Conservation (phyloP, 2,888 invertebrate species). For the Cerceris rybyensis region DNA sequence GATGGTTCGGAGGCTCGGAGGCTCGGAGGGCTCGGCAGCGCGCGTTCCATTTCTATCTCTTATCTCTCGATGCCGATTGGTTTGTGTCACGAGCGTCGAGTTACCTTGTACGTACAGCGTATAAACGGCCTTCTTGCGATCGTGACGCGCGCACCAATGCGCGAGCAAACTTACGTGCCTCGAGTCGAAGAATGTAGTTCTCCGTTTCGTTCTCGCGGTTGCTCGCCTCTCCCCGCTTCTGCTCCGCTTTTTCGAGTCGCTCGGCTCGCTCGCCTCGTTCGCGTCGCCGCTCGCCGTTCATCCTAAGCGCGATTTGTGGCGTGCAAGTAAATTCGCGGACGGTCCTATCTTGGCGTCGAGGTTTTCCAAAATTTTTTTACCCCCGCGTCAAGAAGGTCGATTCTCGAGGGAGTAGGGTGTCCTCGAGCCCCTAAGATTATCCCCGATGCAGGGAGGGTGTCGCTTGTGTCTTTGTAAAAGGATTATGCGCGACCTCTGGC, state of each 20-base stretch:
- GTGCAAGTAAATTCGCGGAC: not conserved
- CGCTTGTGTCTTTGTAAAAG: slow-evolving; percentile 45
- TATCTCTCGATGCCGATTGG: slow-evolving; percentile 46
- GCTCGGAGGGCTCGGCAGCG: too few species aligned
- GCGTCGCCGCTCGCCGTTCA: not conserved
- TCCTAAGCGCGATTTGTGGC: not conserved
- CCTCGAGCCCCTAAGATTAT: slow-evolving; percentile 1
- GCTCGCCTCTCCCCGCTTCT: not conserved
- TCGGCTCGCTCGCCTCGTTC: too few species aligned
- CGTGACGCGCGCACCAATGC: slow-evolving; percentile 40
- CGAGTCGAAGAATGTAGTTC: slow-evolving; percentile 41
- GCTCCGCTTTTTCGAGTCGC: not conserved
- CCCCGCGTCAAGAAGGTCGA: slow-evolving; percentile 32
- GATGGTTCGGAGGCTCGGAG: too few species aligned
- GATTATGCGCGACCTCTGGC: slow-evolving; percentile 38
- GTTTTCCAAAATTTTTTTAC: not conserved
- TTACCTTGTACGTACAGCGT: slow-evolving; percentile 51
- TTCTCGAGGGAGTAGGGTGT: not conserved
- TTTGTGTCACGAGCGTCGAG: slow-evolving; percentile 48
- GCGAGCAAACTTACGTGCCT: slow-evolving; percentile 22
- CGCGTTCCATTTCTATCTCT: slow-evolving; percentile 12
- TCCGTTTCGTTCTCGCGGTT: slow-evolving; percentile 15
- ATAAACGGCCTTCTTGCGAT: slow-evolving; percentile 51
- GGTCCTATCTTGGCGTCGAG: not conserved
- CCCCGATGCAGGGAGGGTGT: slow-evolving; percentile 7